Conservation (phyloP, 2,797 vertebrate species). For the Galago senegalensis region DNA sequence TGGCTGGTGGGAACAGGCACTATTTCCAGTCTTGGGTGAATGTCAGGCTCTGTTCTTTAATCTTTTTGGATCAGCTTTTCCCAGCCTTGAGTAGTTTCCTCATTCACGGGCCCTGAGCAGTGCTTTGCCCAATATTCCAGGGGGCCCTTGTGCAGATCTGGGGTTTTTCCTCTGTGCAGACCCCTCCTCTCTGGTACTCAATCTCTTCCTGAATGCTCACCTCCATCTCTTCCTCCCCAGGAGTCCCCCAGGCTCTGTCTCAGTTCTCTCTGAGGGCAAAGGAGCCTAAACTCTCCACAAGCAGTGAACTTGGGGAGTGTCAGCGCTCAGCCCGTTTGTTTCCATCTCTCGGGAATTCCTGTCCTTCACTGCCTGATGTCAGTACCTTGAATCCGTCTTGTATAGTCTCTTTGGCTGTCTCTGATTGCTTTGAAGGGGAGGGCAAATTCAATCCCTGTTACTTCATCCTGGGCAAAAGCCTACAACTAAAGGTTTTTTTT, state of each 20-base stretch:
- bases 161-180: background rate
- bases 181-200: background rate
- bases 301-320: background rate
- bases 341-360: background rate
- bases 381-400: background rate
- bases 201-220: too few species aligned
- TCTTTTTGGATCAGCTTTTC: background rate
- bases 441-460: too few species aligned
- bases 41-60: background rate
- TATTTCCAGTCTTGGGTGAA: too few species aligned
- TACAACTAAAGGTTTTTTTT: background rate
- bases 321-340: background rate
- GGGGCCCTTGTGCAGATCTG: background rate
- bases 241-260: background rate
- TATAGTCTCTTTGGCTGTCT: background rate
- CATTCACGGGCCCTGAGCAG: rapidly evolving
- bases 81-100: background rate
- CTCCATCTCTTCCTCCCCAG: background rate
- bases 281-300: background rate
- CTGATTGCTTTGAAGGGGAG: background rate
- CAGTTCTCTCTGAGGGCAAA: background rate
- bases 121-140: background rate
- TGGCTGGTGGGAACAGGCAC: background rate
- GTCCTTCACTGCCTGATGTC: background rate
- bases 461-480: background rate